Evolutionary conservation across 2,113 vertebrate genomes (phyloP).

Genomic region (Tauraco erythrolophus): DNA sequence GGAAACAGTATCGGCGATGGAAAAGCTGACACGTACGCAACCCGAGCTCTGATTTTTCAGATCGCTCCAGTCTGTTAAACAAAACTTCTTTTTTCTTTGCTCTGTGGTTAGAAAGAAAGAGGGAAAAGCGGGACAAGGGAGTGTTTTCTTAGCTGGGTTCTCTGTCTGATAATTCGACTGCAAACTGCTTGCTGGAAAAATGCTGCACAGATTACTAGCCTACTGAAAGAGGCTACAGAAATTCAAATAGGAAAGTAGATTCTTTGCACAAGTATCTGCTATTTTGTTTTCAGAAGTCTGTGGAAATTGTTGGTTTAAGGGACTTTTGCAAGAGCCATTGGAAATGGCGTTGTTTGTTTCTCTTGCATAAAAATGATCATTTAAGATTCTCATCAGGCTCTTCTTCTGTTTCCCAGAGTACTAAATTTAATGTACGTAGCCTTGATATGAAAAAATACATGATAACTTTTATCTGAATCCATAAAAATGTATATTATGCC

Average conservation of each 20-base stretch:
- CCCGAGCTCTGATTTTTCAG: slow-evolving; percentile 32
- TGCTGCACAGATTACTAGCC: not conserved
- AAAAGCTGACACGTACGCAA: slow-evolving; percentile 56
- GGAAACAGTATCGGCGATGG: not conserved
- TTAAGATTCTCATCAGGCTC: not conserved
- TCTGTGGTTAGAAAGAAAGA: not conserved
- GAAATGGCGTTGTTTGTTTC: not conserved
- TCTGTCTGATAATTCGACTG: not conserved
- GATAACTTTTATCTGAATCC: not conserved
- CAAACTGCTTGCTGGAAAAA: not conserved
- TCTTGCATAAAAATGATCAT: not conserved
- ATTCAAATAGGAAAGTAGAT: not conserved
- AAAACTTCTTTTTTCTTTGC: slow-evolving; percentile 24
- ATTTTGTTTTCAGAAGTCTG: not conserved
- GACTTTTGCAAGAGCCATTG: not conserved
- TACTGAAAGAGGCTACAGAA: not conserved
- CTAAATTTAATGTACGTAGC: not conserved
- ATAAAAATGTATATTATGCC: not conserved
- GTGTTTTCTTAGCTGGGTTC: slow-evolving; percentile 31
- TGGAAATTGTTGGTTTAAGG: not conserved
- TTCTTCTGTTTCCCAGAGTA: not conserved
- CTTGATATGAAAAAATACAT: not conserved
- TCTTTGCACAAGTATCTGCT: not conserved
- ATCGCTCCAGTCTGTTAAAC: slow-evolving; percentile 11
- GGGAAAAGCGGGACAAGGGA: slow-evolving; percentile 27